Evolutionary conservation across 1,140 invertebrate species (phyloP).

Genomic region (Ips typographus): DNA sequence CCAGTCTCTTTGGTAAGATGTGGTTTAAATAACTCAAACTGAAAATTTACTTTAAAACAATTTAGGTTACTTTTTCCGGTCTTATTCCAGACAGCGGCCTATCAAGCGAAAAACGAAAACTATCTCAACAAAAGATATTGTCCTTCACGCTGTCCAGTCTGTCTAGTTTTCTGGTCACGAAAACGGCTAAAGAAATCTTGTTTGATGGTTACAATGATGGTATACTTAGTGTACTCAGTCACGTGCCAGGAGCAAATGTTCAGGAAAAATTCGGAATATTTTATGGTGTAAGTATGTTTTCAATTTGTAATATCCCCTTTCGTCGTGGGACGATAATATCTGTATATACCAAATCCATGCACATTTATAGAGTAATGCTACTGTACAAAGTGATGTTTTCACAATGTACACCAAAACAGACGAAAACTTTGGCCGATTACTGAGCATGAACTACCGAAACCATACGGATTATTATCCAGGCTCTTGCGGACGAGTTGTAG

Average conservation of each 20-base stretch:
- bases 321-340: not conserved
- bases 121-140: conserved; percentile 53
- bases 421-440: conserved; percentile 56
- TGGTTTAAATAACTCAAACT: not conserved
- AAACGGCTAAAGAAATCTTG: conserved; percentile 69
- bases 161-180: conserved; percentile 58
- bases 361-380: conserved; percentile 67
- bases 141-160: conserved; percentile 38
- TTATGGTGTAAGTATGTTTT: conserved; percentile 64
- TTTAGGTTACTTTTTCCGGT: not conserved
- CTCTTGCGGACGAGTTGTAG: conserved; percentile 53
- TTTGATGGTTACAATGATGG: conserved; percentile 76
- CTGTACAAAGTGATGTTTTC: conserved; percentile 66
- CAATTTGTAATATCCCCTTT: not conserved
- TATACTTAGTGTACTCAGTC: conserved; percentile 65
- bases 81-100: conserved; percentile 65
- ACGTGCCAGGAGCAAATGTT: conserved; percentile 54
- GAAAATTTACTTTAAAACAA: not conserved
- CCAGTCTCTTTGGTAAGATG: conserved; percentile 75
- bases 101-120: conserved; percentile 60
- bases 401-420: conserved; percentile 70
- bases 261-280: conserved; percentile 77
- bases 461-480: conserved; percentile 55
- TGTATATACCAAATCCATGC: not conserved
- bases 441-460: conserved; percentile 59